Conservation (phyloP, 2,797 vertebrate species). For the Periparus ater region DNA sequence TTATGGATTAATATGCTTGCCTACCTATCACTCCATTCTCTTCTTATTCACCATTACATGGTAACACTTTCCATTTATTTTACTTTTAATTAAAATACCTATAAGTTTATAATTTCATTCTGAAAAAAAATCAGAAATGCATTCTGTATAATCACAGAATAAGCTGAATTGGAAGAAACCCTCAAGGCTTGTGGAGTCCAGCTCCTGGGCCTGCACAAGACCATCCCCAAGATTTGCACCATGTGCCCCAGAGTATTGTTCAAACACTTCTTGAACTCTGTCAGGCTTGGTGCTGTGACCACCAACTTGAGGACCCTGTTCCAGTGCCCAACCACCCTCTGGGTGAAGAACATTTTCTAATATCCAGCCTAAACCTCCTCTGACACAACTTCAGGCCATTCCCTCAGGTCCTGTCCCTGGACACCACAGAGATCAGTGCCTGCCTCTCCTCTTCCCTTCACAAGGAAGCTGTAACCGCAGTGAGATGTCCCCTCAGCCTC, state of each 20-base stretch:
- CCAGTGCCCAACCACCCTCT: not conserved
- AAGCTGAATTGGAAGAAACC: not conserved
- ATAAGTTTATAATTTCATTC: not conserved
- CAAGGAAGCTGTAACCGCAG: rapidly evolving
- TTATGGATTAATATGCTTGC: not conserved
- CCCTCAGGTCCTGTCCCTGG: not conserved
- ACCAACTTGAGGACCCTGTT: not conserved
- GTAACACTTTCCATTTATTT: not conserved
- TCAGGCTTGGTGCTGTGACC: not conserved
- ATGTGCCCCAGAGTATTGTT: not conserved
- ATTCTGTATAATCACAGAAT: not conserved
- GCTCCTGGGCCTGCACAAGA: not conserved
- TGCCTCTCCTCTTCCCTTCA: too few species aligned
- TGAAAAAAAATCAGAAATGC: not conserved
- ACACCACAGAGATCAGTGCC: not conserved
- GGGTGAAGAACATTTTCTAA: not conserved
- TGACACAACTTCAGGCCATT: too few species aligned
- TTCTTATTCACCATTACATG: not conserved
- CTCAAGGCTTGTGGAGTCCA: not conserved
- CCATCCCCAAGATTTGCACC: not conserved
- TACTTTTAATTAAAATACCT: not conserved
- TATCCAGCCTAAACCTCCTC: rapidly evolving
- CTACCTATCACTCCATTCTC: not conserved
- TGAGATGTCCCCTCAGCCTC: not conserved
- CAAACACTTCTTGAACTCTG: not conserved